Conservation (phyloP, 2,797 vertebrate species). For the Pipistrellus pipistrellus region DNA sequence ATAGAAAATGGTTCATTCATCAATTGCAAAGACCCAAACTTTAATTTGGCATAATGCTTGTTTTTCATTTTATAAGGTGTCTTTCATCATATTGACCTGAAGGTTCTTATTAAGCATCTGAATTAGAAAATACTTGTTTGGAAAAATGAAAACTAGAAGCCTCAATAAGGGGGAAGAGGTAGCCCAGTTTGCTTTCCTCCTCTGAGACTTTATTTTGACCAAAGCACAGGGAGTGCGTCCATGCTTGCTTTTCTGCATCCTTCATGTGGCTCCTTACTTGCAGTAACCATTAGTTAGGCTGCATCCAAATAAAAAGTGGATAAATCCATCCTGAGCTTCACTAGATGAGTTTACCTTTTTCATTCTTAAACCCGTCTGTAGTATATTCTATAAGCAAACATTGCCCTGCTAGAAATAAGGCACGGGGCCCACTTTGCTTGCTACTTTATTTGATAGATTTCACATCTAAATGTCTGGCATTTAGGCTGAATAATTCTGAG, state of each 20-base stretch:
- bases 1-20: constrained; percentile 74
- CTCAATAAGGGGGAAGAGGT: neutral
- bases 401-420: neutral
- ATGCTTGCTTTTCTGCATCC: neutral
- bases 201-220: constrained; percentile 67
- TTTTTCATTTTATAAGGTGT: constrained; percentile 72
- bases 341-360: neutral
- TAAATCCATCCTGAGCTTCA: neutral
- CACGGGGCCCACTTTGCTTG: neutral
- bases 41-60: constrained; percentile 75
- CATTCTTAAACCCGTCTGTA: neutral
- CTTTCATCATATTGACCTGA: constrained; percentile 74
- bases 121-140: constrained; percentile 79
- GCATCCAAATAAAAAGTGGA: neutral
- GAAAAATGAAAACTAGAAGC: constrained; percentile 74
- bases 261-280: neutral
- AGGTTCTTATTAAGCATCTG: constrained; percentile 75
- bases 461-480: neutral
- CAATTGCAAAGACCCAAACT: constrained; percentile 70
- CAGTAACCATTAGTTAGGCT: neutral
- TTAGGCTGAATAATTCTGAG: neutral
- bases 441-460: neutral
- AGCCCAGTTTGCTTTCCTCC: constrained; percentile 27
- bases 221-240: constrained; percentile 30
- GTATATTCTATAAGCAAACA: neutral